Conservation (phyloP, 2,888 invertebrate genomes). For the Oscheius sp. region DNA sequence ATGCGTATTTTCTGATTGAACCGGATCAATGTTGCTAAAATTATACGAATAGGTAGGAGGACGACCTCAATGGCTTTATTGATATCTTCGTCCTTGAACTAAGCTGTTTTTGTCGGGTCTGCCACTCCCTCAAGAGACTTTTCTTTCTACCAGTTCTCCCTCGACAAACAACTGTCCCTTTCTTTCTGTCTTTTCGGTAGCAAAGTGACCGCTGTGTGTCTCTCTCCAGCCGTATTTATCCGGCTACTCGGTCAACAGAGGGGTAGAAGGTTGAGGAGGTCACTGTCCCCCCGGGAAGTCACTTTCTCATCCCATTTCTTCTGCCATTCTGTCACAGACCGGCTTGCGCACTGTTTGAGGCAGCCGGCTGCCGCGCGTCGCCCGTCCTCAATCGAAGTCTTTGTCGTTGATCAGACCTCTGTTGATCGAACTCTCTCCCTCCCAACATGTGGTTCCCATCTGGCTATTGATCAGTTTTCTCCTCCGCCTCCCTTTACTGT, state of each 20-base stretch:
- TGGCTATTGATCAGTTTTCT: background rate
- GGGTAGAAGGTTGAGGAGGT: background rate
- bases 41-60: too few species aligned
- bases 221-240: background rate
- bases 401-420: slow-evolving; percentile 4
- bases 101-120: too few species aligned
- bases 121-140: background rate
- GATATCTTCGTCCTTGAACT: too few species aligned
- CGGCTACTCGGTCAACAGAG: slow-evolving; percentile 2
- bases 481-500: background rate
- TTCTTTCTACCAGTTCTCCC: background rate
- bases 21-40: too few species aligned
- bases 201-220: background rate
- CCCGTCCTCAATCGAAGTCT: slow-evolving; percentile 27
- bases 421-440: too few species aligned
- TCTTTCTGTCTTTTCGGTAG: background rate
- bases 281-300: background rate
- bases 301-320: background rate
- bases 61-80: too few species aligned
- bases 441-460: background rate
- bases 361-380: background rate
- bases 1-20: slow-evolving; percentile 14
- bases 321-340: slow-evolving; percentile 14
- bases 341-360: slow-evolving; percentile 19
- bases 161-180: background rate